Evolutionary conservation across 2,113 vertebrate species (phyloP).

Genomic region (Otis tarda): DNA sequence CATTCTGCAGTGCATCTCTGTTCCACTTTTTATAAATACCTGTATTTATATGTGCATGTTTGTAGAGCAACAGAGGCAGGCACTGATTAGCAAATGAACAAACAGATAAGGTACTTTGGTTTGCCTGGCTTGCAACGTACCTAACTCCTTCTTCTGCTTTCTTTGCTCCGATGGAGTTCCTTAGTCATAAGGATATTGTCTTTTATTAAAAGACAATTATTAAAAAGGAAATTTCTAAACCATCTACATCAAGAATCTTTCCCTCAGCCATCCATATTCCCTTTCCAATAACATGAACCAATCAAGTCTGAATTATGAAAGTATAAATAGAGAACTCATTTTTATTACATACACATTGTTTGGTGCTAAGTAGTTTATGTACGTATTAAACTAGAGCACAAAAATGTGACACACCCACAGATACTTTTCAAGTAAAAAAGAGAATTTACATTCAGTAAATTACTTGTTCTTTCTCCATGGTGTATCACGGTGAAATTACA

Average conservation of each 20-base stretch:
- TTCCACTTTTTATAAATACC: neutral
- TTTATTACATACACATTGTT: neutral
- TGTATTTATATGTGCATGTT: fast-evolving
- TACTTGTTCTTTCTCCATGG: neutral
- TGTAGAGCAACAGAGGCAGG: neutral
- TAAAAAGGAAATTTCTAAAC: neutral
- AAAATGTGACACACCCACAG: neutral
- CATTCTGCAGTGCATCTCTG: neutral
- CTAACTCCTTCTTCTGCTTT: neutral
- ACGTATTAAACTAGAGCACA: neutral
- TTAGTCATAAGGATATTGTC: neutral
- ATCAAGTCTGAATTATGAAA: neutral
- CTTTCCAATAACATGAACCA: neutral
- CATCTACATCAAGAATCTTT: neutral
- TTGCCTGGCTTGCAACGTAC: neutral
- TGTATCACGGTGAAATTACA: neutral
- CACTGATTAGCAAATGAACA: neutral
- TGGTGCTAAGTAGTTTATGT: neutral
- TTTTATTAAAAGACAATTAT: neutral
- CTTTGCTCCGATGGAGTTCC: neutral
- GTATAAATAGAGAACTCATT: neutral
- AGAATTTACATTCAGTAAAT: neutral
- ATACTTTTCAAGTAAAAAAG: neutral
- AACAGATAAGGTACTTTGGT: neutral
- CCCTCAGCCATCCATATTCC: neutral